Percentiles rank a stretch among this genome's conserved stretches.
These are phyloP conservation scores for Chironex yamaguchii DNA, from an alignment of 30 jellyfish, hydroid and myxozoan species.

Conservation along the genomic window DNA sequence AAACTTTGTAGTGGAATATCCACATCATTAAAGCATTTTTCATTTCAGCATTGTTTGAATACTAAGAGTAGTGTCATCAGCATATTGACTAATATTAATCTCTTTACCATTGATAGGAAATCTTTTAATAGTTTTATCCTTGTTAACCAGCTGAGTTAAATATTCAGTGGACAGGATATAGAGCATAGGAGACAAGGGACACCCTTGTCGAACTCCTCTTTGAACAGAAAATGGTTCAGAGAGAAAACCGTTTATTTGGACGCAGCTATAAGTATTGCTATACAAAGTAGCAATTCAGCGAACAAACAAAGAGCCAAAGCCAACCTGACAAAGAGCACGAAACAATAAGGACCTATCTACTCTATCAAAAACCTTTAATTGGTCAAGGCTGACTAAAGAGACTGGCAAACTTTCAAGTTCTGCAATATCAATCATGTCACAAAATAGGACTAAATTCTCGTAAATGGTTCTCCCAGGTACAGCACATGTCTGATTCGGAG, in stretches of 20 bases:
- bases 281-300: neutral
- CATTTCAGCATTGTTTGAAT: too few relatives aligned
- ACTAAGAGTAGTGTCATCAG: slow-evolving; percentile 58
- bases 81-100: slow-evolving; percentile 18
- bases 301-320: slow-evolving; percentile 2
- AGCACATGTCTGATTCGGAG: slow-evolving; percentile 55
- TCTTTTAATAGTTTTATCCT: neutral
- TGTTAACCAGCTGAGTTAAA: neutral
- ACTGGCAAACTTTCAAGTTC: neutral
- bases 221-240: neutral
- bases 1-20: too few relatives aligned
- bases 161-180: neutral
- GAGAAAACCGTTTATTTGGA: slow-evolving; percentile 11
- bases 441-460: slow-evolving; percentile 16
- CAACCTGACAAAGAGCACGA: slow-evolving; percentile 11
- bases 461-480: slow-evolving; percentile 58
- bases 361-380: slow-evolving; percentile 65
- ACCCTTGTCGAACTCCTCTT: slow-evolving; percentile 48
- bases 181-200: slow-evolving; percentile 40
- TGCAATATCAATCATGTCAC: slow-evolving; percentile 12
- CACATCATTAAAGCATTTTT: too few relatives aligned
- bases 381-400: slow-evolving; percentile 22
- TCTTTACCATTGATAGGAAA: neutral
- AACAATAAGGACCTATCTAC: slow-evolving; percentile 43
- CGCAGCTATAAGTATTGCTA: neutral